Evolutionary conservation across 2,797 vertebrate species (phyloP), one percentile per base, ranked within the genome.

Genomic region (Platyrinchus mystaceus): DNA sequence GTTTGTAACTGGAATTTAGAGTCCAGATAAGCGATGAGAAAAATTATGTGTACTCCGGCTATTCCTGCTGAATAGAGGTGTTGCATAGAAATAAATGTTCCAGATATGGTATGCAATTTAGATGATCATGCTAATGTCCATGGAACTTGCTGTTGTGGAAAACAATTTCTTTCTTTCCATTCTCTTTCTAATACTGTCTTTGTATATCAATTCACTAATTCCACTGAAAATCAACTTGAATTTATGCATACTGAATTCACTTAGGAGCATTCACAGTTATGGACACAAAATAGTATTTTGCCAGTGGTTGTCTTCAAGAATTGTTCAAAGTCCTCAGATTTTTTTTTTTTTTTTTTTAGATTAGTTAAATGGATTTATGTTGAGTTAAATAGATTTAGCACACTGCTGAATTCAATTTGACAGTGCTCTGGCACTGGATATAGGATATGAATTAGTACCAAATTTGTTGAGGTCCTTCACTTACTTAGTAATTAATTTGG

Each of bases 91-190:
- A 6, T 7, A 62, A 77, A 32, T 64, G 21, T 36, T 23, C 17
- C 27, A 64, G 10, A 30, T 59, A 81, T 46, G 90, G 27, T 78
- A 68, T 68, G 36, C 16, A 85, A 14, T 74, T 67, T 68, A 84
- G 68, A 78, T 80, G 36, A 82, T 91, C 59, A 39, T 14, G n/a
- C 16, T 46, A 77, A 67, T 63, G 34, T 16, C 12, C 75, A 36
- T 60, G 78, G 43, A 87, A 87, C 41, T 34, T 12, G 5, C 76
- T 93, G 75, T 81, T 91, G 21, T 80, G 71, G 69, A 95, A 92
- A 92, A 16, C 30, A 47, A 64, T 93, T 95, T 94, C 46, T 47
- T 90, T 94, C 68, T 89, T 68, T 87, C 53, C 8, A 55, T 89
- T 93, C 79, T 80, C 41, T 92, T 92, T 36, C 30, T 93, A 90